Evolutionary conservation across 2,888 invertebrate species (phyloP).

Genomic region (Clanis bilineata): DNA sequence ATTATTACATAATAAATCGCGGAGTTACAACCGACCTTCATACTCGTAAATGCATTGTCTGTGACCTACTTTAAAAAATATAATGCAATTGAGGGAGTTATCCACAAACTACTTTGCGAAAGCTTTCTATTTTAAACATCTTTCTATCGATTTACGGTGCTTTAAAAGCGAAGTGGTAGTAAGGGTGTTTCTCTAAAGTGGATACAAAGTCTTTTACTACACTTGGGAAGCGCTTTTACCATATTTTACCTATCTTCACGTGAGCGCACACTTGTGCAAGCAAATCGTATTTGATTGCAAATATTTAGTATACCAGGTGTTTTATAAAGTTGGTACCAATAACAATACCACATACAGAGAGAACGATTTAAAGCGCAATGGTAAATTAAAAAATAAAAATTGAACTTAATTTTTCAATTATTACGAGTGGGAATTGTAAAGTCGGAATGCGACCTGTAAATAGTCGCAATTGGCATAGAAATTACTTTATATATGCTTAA

Average conservation of each 20-base stretch:
- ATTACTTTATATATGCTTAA: too few relatives aligned
- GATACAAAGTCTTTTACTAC: neutral
- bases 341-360: too few relatives aligned
- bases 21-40: neutral
- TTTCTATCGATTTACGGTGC: neutral
- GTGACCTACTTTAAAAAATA: conserved; percentile 10
- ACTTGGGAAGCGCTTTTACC: neutral
- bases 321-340: too few relatives aligned
- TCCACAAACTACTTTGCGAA: conserved; percentile 11
- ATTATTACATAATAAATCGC: neutral
- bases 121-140: conserved; percentile 10
- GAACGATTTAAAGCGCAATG: too few relatives aligned
- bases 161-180: neutral
- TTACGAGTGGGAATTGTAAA: too few relatives aligned
- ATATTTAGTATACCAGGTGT: too few relatives aligned
- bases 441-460: too few relatives aligned
- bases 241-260: neutral
- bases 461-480: too few relatives aligned
- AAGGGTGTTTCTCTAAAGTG: neutral
- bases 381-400: too few relatives aligned
- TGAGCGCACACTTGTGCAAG: neutral
- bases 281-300: neutral
- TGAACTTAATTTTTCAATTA: too few relatives aligned
- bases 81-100: conserved; percentile 3
- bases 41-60: neutral